These are phyloP conservation scores for Spatulosminthurus flaviceps DNA, from an alignment of 2,888 invertebrate genomes.

Conservation along the genomic window DNA sequence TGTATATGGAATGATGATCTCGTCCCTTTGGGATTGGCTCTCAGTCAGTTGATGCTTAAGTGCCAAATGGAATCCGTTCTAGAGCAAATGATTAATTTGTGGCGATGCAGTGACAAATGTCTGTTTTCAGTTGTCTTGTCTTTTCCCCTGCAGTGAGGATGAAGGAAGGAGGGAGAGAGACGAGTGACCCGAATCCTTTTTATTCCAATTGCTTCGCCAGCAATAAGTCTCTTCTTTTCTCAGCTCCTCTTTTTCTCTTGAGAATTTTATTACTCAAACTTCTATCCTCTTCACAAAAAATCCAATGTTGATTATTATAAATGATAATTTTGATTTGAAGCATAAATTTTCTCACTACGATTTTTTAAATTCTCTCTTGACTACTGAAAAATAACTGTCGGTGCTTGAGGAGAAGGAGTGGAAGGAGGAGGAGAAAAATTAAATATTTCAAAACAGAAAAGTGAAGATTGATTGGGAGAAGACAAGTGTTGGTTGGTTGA, in stretches of 20 bases:
- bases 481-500: no score
- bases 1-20: no score
- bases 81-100: constrained; percentile 28
- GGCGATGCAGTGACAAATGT: constrained; percentile 21
- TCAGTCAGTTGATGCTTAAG: background rate
- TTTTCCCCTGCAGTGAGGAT: background rate
- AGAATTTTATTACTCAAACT: background rate
- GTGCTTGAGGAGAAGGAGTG: no score
- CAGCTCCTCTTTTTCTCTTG: background rate
- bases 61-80: constrained; percentile 22
- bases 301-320: no score
- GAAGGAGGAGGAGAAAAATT: no score
- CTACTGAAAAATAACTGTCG: no score
- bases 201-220: background rate
- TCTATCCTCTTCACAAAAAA: no score
- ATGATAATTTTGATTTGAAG: no score
- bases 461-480: no score
- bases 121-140: constrained; percentile 11
- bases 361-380: no score
- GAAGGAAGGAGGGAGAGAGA: background rate
- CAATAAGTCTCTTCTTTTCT: background rate
- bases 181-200: background rate
- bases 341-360: no score
- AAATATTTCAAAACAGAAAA: no score
- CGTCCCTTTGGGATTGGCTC: background rate